These are phyloP conservation scores for Agrochola lychnidis DNA, from an alignment of 2,888 invertebrate genomes.

Conservation along the genomic window DNA sequence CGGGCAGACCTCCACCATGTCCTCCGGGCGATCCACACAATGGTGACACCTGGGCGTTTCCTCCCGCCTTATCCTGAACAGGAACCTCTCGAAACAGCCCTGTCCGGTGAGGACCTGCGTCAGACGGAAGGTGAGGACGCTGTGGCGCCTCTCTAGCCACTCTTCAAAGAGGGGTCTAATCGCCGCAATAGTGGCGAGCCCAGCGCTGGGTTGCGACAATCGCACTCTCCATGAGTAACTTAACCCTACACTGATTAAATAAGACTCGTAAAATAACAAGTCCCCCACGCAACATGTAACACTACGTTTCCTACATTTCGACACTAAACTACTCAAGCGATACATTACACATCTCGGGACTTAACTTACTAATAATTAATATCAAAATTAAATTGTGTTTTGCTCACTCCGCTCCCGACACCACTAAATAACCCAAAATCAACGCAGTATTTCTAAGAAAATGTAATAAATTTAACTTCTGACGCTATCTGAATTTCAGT, in stretches of 20 bases:
- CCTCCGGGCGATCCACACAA: too few species aligned
- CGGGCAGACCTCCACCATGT: too few species aligned
- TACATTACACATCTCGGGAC: constrained; percentile 11
- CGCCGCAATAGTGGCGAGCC: too few species aligned
- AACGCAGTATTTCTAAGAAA: constrained; percentile 73
- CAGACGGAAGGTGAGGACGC: too few species aligned
- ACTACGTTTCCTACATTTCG: neutral
- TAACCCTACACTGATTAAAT: neutral
- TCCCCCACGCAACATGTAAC: neutral
- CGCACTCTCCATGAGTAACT: too few species aligned
- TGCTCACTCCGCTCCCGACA: constrained; percentile 47
- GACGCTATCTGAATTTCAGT: constrained; percentile 78
- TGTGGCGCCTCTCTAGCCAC: too few species aligned
- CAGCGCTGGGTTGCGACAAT: too few species aligned
- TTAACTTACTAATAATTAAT: constrained; percentile 49
- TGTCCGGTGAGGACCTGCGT: too few species aligned
- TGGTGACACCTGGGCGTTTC: too few species aligned
- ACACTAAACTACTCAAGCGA: constrained; percentile 2
- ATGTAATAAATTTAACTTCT: constrained; percentile 79
- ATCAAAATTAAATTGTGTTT: constrained; percentile 60
- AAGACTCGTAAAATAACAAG: neutral
- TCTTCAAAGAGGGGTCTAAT: too few species aligned
- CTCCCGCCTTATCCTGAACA: too few species aligned
- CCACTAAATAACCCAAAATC: constrained; percentile 72
- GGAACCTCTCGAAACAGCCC: too few species aligned